Evolutionary conservation across 1,140 invertebrate genomes (phyloP).

Genomic region (Parapsyche elsis): DNA sequence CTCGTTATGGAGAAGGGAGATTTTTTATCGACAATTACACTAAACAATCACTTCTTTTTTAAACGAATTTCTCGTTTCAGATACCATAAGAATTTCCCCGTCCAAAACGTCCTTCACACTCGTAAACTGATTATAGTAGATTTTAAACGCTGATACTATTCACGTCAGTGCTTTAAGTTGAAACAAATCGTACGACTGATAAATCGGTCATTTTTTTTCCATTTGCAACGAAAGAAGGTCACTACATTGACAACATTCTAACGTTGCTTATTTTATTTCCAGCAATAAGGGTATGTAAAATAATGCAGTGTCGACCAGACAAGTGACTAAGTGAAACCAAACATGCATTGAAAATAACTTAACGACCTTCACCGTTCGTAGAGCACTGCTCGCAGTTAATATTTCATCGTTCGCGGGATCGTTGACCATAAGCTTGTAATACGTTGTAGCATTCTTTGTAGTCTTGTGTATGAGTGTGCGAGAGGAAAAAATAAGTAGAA

Average conservation of each 20-base stretch:
- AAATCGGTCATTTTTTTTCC: too few species aligned
- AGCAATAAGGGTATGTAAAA: not conserved
- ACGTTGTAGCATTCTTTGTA: slow-evolving; percentile 3
- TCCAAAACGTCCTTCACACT: not conserved
- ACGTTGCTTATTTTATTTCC: not conserved
- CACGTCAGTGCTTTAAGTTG: too few species aligned
- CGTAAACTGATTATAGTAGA: too few species aligned
- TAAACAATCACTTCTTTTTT: not conserved
- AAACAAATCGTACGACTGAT: too few species aligned
- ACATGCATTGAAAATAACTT: slow-evolving; percentile 11
- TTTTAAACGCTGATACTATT: too few species aligned
- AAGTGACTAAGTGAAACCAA: not conserved
- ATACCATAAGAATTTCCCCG: not conserved
- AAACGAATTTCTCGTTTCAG: not conserved
- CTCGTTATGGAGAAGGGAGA: too few species aligned
- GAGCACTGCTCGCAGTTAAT: slow-evolving; percentile 6
- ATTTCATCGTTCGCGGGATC: slow-evolving; percentile 24
- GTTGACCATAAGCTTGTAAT: slow-evolving; percentile 25
- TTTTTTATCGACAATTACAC: not conserved
- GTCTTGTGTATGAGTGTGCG: not conserved
- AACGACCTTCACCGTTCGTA: slow-evolving; percentile 22
- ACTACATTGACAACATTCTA: not conserved
- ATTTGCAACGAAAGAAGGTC: not conserved
- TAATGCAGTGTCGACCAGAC: not conserved
- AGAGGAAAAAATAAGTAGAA: not conserved